Evolutionary conservation across 2,113 vertebrate genomes (phyloP), one percentile per base, ranked within the genome.

Genomic region (Asarcornis scutulata): DNA sequence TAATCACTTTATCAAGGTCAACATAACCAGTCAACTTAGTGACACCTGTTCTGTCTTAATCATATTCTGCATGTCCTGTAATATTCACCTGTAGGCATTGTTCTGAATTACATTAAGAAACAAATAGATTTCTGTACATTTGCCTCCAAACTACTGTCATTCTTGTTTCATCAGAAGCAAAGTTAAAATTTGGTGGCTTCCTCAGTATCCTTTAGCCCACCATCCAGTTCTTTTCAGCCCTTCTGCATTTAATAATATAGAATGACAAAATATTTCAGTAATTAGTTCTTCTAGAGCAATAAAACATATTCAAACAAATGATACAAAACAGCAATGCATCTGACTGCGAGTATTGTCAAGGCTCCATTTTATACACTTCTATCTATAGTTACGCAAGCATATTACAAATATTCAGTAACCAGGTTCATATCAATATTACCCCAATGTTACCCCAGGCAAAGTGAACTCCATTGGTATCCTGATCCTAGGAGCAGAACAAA

Each of bases 1-100:
- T 79, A 88, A 69, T 86, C 9, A 23, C 36, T 88, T 91, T 83
- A 82, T 85, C 55, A 67, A 87, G 74, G 66, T 91, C 86, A 91
- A 14, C 40, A 29, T 46, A 76, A 74, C 32, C 29, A 22, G 14
- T 48, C 38, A 31, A 32, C 13, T 40, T 0, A 79, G 71, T 78
- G 27, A 83, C 8, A 50, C 48, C 74, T 80, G 20, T 78, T 80
- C 34, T 91, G 91, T 68, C 17, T 46, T 77, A 63, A 46, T 13
- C 9, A 13, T 29, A 32, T 66, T 91, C 78, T 76, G 44, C 16
- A 69, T 1, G 1, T 5, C 77, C 34, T 88, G n/a, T 53, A 15
- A 0, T 2, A 78, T 92, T 88, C 38, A 78, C 62, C 48, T 93
- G 27, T 34, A 91, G 44, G 34, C 48, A 68, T 83, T 95, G 75